Percentiles rank a stretch among this genome's conserved stretches.
Conservation (phyloP, 2,888 invertebrate species). For the Anagyrus pseudococci region DNA sequence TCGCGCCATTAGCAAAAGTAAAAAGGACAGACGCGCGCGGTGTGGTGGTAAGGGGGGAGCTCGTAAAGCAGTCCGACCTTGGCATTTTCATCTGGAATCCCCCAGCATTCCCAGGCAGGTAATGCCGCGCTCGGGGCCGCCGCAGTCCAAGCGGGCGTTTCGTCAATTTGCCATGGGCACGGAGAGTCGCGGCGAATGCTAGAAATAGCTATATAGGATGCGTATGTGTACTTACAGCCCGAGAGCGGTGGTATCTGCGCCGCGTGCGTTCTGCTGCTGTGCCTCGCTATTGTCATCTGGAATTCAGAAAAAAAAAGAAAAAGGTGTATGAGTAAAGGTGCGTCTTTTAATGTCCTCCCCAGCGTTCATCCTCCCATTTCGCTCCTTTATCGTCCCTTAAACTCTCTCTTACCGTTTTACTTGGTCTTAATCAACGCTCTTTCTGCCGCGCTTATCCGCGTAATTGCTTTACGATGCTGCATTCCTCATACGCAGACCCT, state of each 20-base stretch:
- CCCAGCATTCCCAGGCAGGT: too few species aligned
- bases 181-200: neutral
- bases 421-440: too few species aligned
- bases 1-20: neutral
- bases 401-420: too few species aligned
- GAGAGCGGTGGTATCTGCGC: slow-evolving; percentile 57
- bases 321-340: too few species aligned
- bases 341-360: too few species aligned
- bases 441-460: too few species aligned
- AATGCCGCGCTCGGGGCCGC: neutral
- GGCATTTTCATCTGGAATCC: slow-evolving; percentile 9
- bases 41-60: neutral
- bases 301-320: slow-evolving; percentile 42
- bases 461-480: too few species aligned
- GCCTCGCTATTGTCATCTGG: slow-evolving; percentile 56
- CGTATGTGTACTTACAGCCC: slow-evolving; percentile 53
- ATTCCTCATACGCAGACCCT: too few species aligned
- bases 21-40: neutral
- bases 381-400: too few species aligned
- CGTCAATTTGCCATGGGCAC: too few species aligned
- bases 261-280: slow-evolving; percentile 49
- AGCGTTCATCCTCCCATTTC: too few species aligned
- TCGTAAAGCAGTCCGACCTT: slow-evolving; percentile 12
- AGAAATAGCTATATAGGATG: neutral
- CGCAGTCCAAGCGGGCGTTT: too few species aligned